Evolutionary conservation across 2,113 vertebrate species (phyloP).

Genomic region (Brienomyrus longianalis): DNA sequence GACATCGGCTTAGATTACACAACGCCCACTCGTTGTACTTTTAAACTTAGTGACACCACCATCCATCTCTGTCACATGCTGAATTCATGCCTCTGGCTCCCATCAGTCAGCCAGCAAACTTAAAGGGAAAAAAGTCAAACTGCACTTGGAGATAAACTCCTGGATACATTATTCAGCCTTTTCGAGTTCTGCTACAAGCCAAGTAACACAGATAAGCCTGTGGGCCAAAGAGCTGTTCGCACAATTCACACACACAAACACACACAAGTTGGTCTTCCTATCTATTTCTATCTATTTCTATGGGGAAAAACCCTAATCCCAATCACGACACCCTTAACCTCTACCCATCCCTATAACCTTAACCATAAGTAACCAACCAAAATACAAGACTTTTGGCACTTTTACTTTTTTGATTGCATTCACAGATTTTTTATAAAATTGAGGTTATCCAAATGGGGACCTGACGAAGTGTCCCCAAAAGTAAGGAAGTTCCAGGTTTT

Average conservation of each 20-base stretch:
- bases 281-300: no score
- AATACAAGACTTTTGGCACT: no score
- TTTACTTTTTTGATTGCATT: no score
- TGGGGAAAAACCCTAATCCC: no score
- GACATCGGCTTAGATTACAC: neutral
- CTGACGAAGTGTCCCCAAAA: no score
- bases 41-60: neutral
- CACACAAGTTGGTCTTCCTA: neutral
- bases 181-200: neutral
- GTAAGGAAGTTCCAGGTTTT: no score
- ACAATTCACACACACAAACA: neutral
- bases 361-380: no score
- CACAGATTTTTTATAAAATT: no score
- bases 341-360: no score
- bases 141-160: neutral
- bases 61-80: neutral
- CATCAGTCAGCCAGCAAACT: neutral
- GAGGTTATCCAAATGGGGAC: no score
- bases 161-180: neutral
- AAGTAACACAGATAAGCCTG: neutral
- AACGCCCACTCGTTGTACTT: neutral
- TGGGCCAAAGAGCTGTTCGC: neutral
- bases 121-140: neutral
- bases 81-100: neutral
- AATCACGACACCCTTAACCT: no score